Evolutionary conservation across 2,113 vertebrate genomes (phyloP), one percentile per base, ranked within the genome.

Genomic region (Sialia sialis): DNA sequence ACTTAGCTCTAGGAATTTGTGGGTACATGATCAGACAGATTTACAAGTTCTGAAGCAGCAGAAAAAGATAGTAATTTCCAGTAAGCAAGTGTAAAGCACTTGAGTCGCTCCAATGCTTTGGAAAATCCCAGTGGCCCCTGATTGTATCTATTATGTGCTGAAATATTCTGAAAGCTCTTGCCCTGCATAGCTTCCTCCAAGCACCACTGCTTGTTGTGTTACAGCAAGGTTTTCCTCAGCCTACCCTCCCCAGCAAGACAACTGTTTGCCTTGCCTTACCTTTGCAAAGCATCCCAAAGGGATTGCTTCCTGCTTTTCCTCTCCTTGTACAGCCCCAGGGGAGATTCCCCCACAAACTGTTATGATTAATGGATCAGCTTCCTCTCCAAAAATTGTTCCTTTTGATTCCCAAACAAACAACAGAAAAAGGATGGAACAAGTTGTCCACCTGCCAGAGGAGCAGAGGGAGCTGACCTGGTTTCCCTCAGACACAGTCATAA

Each of bases 391-490:
- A 89, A 83, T 8, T 2, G 5, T 19, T 89, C 38, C 49, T 87
- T 94, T 70, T 87, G 46, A 77, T 93, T 93, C 91, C 78, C 36
- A 94, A 76, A 79, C 75, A 68, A 86, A 77, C 64, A 81, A 89
- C 23, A 63, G 63, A 36, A 93, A 91, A 86, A 75, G 17, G 30
- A 68, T 26, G n/a, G 52, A 90, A 88, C 75, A 88, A 91, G 91
- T 87, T 89, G 54, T 59, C 85, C 70, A 72, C 74, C 75, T 91
- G 87, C 68, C 72, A 81, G 84, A 90, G 78, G 72, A 91, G 70
- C 29, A 43, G 54, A 91, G 59, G 75, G 63, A 93, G 30, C 29
- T 95, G 94, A 90, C 93, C 93, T 90, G 67, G 15, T 93, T 95
- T 95, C 52, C 82, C 63, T 70, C 23, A 73, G 62, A 56, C 21